Base-by-base conservation (phyloP, 2,888 invertebrate genomes). In the Apamea monoglypha region DNA sequence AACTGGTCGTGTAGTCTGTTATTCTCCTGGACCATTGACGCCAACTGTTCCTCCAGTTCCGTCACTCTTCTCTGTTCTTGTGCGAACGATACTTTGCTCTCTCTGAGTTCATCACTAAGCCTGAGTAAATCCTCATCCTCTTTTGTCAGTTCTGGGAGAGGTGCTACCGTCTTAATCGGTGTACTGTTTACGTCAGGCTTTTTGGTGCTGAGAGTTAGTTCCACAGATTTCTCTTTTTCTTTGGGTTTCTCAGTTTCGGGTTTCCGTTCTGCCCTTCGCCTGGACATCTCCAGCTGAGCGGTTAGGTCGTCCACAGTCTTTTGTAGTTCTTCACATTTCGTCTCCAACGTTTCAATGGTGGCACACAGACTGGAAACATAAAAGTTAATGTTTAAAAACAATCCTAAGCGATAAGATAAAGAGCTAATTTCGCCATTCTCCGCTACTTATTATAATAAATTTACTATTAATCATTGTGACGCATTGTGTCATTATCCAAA, bases 271-370 rank as follows among this genome's bases (percentile, higher is more conserved):
- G 97, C 97, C 90, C 97, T 96, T 88, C 97, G 97, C 86, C 97
- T 97, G 86, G 97, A 97, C 70, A 97, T 95, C 80, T 97, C 97
- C 76, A 98, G 94, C 90, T 97, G 97, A 73, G 97, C 97, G 73
- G 97, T 97, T 76, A 98, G 95, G 88, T 98, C 98, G 90, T 99
- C 99, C 86, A 98, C 97, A 93, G 97, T 98, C 94, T 98, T 98
- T 91, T 98, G 98, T 77, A 98, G 96, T 85, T 99, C 99, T 91
- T 99, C 99, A 93, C 98, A 98, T 93, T 98, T 98, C 68, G 97
- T 94, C 95, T 99, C 99, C 91, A 99, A 96, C 53, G 97, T 97
- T 94, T 99, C 98, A 89, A 99, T 98, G 90, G 97, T 98, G 83
- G 97, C 96, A 91, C 98, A 98, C 92, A 99, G 97, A 87, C 98